Conservation (phyloP, 2,113 vertebrate species). For the Asarcornis scutulata region DNA sequence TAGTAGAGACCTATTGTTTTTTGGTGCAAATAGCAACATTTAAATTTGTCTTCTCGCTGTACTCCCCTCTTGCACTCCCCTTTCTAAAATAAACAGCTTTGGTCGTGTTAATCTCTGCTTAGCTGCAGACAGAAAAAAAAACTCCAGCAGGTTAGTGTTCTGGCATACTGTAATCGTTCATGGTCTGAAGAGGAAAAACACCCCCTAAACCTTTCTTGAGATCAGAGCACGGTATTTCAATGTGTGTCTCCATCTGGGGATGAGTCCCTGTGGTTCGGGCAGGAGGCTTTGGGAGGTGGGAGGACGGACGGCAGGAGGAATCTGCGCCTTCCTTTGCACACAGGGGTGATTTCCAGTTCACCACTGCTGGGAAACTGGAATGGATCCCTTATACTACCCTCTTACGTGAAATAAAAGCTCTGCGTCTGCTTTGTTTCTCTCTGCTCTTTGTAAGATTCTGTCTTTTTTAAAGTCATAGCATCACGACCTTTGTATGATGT, state of each 20-base stretch:
- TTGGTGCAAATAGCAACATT: rapidly evolving
- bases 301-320: rapidly evolving
- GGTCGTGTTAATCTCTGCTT: rapidly evolving
- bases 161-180: rapidly evolving
- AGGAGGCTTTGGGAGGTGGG: not conserved
- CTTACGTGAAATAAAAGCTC: not conserved
- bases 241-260: rapidly evolving
- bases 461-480: not conserved
- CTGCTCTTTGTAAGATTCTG: not conserved
- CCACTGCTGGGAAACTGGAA: not conserved
- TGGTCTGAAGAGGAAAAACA: not conserved
- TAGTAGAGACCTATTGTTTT: not conserved
- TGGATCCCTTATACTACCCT: not conserved
- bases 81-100: not conserved
- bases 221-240: rapidly evolving
- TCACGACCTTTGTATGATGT: not conserved
- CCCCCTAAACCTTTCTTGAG: rapidly evolving
- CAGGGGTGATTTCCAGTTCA: not conserved
- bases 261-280: rapidly evolving
- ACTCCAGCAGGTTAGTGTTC: not conserved
- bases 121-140: not conserved
- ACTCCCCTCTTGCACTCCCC: not conserved
- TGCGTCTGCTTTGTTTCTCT: not conserved
- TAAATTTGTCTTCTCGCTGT: not conserved
- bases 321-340: not conserved